Evolutionary conservation across 2,888 invertebrate genomes (phyloP), one percentile per base, ranked within the genome.

Genomic region (Eilema sororculum): DNA sequence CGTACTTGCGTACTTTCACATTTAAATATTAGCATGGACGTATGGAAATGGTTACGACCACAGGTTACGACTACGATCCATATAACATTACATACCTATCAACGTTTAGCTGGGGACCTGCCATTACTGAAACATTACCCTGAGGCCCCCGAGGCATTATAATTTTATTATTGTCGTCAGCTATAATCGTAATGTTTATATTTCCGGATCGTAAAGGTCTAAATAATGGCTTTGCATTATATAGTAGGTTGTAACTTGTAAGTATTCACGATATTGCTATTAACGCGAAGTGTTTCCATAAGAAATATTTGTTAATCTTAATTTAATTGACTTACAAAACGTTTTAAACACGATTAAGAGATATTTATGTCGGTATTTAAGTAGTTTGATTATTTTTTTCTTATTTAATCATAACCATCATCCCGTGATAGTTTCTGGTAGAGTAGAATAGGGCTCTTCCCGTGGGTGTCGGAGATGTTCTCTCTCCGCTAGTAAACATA

Each of bases 101-200:
- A 60, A 60, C n/a, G n/a, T 22, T 60, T 60, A 1, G 22, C 33
- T 30, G 28, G 10, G 20, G n/a, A 60, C 20, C 30, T 3, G 9
- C 59, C 30, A 60, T 60, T 10, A 28, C n/a, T 33, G 30, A 12
- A 33, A 60, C 33, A 60, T 60, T 60, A 60, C 41, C 16, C 41
- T 16, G 41, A 3, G 41, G 13, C 16, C 41, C 16, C 41, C 5
- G 41, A 3, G 41, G 13, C 16, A 41, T 41, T 16, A 16, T 41
- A 41, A 13, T 41, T 41, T 30, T 10, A 22, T 60, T 33, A 33
- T 33, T 60, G 60, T 60, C 33, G 22, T 22, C n/a, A 60, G 60
- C 22, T 20, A 60, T 33, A 60, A 60, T 33, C 22, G 60, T 60
- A n/a, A 60, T 30, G 33, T 60, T 60, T 60, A 60, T 60, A 28